Conservation (phyloP, 2,888 invertebrate genomes). For the Lycia hirtaria region DNA sequence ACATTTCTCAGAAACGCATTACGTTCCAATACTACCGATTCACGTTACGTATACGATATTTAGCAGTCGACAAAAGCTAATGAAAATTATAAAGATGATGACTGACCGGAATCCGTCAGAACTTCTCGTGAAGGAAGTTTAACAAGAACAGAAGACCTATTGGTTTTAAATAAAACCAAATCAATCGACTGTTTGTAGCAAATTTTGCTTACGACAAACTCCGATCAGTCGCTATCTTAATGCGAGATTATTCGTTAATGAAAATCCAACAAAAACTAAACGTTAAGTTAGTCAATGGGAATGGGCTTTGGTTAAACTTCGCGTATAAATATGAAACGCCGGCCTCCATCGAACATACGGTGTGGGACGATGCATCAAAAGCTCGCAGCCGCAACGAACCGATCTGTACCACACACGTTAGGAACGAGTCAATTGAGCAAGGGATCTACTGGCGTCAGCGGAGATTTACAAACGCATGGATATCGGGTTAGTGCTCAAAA, state of each 20-base stretch:
- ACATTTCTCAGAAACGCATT: conserved; percentile 39
- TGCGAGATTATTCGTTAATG: no score
- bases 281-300: conserved; percentile 59
- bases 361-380: conserved; percentile 39
- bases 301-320: conserved; percentile 62
- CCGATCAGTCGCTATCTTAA: no score
- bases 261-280: conserved; percentile 45
- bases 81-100: conserved; percentile 46
- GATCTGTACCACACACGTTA: conserved; percentile 46
- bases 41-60: conserved; percentile 23
- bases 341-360: conserved; percentile 51
- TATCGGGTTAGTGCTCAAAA: no score
- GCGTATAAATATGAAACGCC: conserved; percentile 50
- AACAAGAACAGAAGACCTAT: no score
- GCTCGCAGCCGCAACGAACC: conserved; percentile 38
- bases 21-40: conserved; percentile 31
- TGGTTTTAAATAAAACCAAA: no score
- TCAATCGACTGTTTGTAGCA: no score
- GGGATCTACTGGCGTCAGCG: no score
- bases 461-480: no score
- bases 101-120: no score
- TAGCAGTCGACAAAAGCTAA: conserved; percentile 32
- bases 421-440: conserved; percentile 50
- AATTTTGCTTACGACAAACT: no score
- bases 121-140: no score